phyloP scores from a whole-genome alignment of 2,113 vertebrate species.

The Ploceus nigricollis region DNA sequence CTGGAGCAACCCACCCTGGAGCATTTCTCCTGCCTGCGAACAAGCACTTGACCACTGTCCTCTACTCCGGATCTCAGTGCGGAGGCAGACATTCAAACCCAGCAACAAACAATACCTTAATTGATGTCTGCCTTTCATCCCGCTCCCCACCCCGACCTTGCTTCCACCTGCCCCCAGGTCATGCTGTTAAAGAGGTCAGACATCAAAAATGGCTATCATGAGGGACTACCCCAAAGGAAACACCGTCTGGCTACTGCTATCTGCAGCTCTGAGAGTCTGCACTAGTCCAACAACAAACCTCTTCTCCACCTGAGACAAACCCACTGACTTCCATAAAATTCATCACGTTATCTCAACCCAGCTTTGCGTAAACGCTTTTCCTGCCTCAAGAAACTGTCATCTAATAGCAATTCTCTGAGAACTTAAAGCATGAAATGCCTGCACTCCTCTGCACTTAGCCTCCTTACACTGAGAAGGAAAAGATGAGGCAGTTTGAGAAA shows the following conservation, averaged over 20 bases:
- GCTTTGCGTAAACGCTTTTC: neutral
- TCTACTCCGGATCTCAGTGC: neutral
- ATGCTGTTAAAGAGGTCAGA: neutral
- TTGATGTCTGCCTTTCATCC: neutral
- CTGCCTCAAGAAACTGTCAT: neutral
- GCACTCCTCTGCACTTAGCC: neutral
- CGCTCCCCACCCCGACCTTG: neutral
- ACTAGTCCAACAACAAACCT: neutral
- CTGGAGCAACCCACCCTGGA: neutral
- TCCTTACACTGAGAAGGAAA: neutral
- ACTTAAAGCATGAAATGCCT: neutral
- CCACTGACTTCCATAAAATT: neutral
- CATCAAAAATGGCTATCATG: neutral
- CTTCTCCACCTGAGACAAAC: neutral
- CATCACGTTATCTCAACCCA: neutral
- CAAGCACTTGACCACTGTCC: neutral
- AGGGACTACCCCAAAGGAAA: neutral
- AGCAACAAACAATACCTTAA: neutral
- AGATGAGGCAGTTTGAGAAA: neutral
- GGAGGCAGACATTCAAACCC: neutral
- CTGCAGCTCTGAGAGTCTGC: neutral
- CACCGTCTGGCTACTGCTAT: neutral
- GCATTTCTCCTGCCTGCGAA: neutral
- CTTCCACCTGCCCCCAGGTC: constrained; percentile 6
- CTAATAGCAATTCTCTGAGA: neutral